These are phyloP conservation scores for Metopolophium dirhodum DNA, from an alignment of 1,140 invertebrate species.

Conservation along the genomic window DNA sequence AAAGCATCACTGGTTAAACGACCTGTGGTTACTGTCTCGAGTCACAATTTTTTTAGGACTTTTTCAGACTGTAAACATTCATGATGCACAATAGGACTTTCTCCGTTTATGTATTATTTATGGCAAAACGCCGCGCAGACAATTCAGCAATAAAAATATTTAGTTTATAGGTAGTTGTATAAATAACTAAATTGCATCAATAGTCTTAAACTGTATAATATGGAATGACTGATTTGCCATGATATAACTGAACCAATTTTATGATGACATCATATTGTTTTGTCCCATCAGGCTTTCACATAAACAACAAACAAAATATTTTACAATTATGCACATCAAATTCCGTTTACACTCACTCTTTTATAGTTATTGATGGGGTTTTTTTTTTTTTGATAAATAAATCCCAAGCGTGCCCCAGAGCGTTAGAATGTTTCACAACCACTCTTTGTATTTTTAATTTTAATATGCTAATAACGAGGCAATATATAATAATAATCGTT, in stretches of 20 bases:
- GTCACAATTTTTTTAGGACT: not conserved
- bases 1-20: not conserved
- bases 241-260: not conserved
- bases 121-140: not conserved
- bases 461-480: not conserved
- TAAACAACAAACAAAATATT: not conserved
- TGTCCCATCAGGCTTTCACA: not conserved
- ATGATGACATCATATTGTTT: not conserved
- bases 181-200: not conserved
- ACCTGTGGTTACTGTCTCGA: not conserved
- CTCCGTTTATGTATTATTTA: not conserved
- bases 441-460: not conserved
- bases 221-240: not conserved
- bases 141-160: not conserved
- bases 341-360: not conserved
- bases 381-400: not conserved
- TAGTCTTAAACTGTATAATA: not conserved
- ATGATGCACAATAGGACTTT: constrained; percentile 2
- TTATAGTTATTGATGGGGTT: not conserved
- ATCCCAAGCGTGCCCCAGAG: not conserved
- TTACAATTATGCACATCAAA: not conserved
- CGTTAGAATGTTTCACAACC: not conserved
- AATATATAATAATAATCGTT: not conserved
- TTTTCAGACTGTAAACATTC: not conserved
- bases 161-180: not conserved